These are phyloP conservation scores for Dermatophagoides farinae DNA, from an alignment of 1,140 invertebrate genomes.

Conservation along the genomic window DNA sequence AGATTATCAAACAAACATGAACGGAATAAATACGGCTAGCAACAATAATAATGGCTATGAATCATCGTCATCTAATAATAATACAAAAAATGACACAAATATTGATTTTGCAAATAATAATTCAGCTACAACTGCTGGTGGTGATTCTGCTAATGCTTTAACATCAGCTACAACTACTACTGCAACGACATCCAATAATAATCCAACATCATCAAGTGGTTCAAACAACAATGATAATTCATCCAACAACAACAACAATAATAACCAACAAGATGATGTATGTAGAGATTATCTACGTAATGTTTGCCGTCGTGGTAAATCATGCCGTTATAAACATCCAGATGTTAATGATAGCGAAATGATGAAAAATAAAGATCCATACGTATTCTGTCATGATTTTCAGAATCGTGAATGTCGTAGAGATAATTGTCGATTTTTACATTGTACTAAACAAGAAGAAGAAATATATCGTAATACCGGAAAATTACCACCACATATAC, in stretches of 20 bases:
- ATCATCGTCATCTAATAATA: not conserved
- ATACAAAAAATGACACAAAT: not conserved
- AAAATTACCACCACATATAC: slow-evolving; percentile 39
- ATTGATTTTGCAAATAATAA: not conserved
- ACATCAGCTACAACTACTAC: not conserved
- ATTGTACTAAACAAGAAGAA: slow-evolving; percentile 53
- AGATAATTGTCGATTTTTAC: slow-evolving; percentile 47
- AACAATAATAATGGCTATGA: not conserved
- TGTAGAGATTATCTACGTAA: slow-evolving; percentile 39
- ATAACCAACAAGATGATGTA: slow-evolving; percentile 15
- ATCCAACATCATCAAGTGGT: not conserved
- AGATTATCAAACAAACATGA: not conserved
- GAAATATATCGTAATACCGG: slow-evolving; percentile 46
- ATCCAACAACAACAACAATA: not conserved
- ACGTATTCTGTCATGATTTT: slow-evolving; percentile 60
- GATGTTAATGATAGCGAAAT: slow-evolving; percentile 29
- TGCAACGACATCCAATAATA: not conserved
- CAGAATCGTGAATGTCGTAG: slow-evolving; percentile 49
- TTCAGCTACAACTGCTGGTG: not conserved
- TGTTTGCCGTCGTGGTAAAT: slow-evolving; percentile 49
- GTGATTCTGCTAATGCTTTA: not conserved
- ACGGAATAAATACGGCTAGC: not conserved
- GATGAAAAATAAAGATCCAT: slow-evolving; percentile 21
- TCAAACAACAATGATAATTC: not conserved
- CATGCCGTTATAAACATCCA: slow-evolving; percentile 50